Percentiles rank a stretch among this genome's conserved stretches.
Conservation (phyloP, 2,888 invertebrate genomes). For the Eulithis prunata region DNA sequence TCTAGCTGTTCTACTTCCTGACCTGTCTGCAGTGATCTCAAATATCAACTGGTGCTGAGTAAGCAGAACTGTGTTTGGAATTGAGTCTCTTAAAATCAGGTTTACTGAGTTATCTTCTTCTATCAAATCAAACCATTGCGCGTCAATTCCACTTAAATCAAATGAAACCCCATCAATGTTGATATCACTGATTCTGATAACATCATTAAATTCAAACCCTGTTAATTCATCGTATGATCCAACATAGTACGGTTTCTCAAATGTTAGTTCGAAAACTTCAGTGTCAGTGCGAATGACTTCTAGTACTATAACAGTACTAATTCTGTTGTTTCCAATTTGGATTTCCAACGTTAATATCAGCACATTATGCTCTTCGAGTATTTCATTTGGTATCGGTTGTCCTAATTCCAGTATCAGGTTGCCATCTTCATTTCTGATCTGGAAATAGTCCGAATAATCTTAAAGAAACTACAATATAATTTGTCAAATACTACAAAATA, state of each 20-base stretch:
- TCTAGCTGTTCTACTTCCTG: slow-evolving; percentile 33
- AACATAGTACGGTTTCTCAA: slow-evolving; percentile 34
- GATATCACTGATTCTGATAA: slow-evolving; percentile 33
- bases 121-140: slow-evolving; percentile 36
- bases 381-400: slow-evolving; percentile 36
- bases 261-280: slow-evolving; percentile 23
- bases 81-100: slow-evolving; percentile 32
- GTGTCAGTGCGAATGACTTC: slow-evolving; percentile 16
- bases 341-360: slow-evolving; percentile 46
- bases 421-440: slow-evolving; percentile 40
- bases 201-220: slow-evolving; percentile 31
- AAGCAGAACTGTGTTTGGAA: slow-evolving; percentile 43
- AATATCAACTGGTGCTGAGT: slow-evolving; percentile 45
- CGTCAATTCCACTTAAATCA: slow-evolving; percentile 35
- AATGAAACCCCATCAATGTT: slow-evolving; percentile 30
- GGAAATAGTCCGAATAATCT: slow-evolving; percentile 49
- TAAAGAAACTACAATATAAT: slow-evolving; percentile 43
- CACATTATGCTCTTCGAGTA: slow-evolving; percentile 40
- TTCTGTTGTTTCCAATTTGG: slow-evolving; percentile 29
- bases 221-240: slow-evolving; percentile 31
- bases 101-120: slow-evolving; percentile 32
- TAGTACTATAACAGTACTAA: slow-evolving; percentile 32
- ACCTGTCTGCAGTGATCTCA: slow-evolving; percentile 37
- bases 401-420: slow-evolving; percentile 38
- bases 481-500: neutral